These are phyloP conservation scores for Lochmaea crataegi DNA, from an alignment of 2,888 invertebrate genomes.

Conservation along the genomic window DNA sequence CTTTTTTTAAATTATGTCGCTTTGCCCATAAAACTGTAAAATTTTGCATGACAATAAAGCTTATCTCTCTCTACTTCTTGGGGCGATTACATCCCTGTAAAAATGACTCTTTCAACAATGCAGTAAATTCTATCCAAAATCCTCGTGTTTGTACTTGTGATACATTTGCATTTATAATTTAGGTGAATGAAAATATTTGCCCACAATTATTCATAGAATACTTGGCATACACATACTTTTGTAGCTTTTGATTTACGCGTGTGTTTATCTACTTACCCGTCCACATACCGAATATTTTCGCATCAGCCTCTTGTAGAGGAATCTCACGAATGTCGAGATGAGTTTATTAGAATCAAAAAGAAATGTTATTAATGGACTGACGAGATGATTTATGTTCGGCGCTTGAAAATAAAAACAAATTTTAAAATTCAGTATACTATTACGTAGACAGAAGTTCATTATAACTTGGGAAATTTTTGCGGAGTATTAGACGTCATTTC, in stretches of 20 bases:
- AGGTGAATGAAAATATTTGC: slow-evolving; percentile 38
- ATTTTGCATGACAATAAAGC: no score
- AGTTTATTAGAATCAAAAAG: slow-evolving; percentile 10
- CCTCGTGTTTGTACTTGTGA: slow-evolving; percentile 25
- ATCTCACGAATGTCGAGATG: slow-evolving; percentile 8
- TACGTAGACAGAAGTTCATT: no score
- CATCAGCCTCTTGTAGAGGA: slow-evolving; percentile 8
- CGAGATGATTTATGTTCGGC: slow-evolving; percentile 2
- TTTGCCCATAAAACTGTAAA: no score
- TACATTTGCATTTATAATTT: slow-evolving; percentile 34
- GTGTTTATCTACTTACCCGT: slow-evolving; percentile 39
- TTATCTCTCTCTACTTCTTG: no score
- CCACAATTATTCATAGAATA: slow-evolving; percentile 40
- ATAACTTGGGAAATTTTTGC: no score
- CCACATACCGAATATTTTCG: slow-evolving; percentile 13
- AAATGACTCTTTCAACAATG: slow-evolving; percentile 11
- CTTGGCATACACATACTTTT: slow-evolving; percentile 43
- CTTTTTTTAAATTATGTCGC: no score
- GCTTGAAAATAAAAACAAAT: neutral
- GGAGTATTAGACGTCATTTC: no score
- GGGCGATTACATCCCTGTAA: neutral
- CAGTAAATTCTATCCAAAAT: slow-evolving; percentile 16
- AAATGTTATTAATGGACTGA: slow-evolving; percentile 16
- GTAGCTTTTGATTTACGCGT: slow-evolving; percentile 43
- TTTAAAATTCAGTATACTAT: no score